Evolutionary conservation across 2,113 vertebrate genomes (phyloP).

Genomic region (Meleagris gallopavo): DNA sequence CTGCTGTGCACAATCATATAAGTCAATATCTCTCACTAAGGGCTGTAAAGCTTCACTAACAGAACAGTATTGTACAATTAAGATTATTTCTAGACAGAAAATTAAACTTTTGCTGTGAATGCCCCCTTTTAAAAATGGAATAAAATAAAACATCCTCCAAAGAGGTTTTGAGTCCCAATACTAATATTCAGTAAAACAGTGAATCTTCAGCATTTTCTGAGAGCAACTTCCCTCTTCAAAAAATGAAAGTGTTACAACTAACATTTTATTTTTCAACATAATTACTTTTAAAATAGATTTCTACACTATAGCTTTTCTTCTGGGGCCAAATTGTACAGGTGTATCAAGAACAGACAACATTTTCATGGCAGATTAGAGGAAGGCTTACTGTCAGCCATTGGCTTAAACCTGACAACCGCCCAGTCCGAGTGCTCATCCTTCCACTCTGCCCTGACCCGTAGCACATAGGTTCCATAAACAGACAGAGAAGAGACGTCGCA

Average conservation of each 20-base stretch:
- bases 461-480: conserved; percentile 14
- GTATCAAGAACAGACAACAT: neutral
- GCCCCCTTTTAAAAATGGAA: neutral
- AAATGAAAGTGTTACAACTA: neutral
- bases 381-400: conserved; percentile 78
- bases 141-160: neutral
- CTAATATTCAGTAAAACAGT: neutral
- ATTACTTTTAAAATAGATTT: accelerated
- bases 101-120: neutral
- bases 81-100: neutral
- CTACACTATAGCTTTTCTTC: neutral
- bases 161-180: neutral
- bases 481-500: conserved; percentile 74
- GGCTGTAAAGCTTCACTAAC: neutral
- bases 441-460: conserved; percentile 67
- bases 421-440: conserved; percentile 48
- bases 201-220: neutral
- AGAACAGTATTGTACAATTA: neutral
- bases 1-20: neutral
- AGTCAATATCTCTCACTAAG: neutral
- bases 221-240: neutral
- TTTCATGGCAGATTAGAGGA: neutral
- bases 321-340: neutral
- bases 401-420: conserved; percentile 65
- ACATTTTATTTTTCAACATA: neutral